Conservation (phyloP, 1,140 invertebrate species). For the Chrysoperla carnea region DNA sequence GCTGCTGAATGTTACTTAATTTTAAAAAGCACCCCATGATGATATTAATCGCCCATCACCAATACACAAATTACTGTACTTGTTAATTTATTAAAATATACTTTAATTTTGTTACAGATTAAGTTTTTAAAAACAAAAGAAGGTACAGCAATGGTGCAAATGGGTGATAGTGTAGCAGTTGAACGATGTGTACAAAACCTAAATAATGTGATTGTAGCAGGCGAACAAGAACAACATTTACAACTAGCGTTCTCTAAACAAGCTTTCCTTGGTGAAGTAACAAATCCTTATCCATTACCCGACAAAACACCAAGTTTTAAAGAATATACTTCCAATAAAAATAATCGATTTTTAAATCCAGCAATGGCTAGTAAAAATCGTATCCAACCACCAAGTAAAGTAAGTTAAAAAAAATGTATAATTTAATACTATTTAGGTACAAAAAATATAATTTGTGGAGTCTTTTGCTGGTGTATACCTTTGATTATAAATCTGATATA, state of each 20-base stretch:
- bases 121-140: slow-evolving; percentile 98
- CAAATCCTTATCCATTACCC: slow-evolving; percentile 84
- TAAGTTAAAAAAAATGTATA: slow-evolving; percentile 17
- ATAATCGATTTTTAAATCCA: slow-evolving; percentile 81
- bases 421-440: too few species aligned
- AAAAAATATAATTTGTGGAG: too few species aligned
- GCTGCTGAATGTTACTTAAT: too few species aligned
- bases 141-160: slow-evolving; percentile 98
- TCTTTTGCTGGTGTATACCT: too few species aligned
- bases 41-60: too few species aligned
- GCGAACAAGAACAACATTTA: slow-evolving; percentile 24
- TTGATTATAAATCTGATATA: too few species aligned
- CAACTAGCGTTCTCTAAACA: slow-evolving; percentile 81
- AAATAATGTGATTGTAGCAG: slow-evolving; percentile 73
- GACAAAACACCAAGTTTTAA: slow-evolving; percentile 95
- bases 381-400: slow-evolving; percentile 78
- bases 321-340: slow-evolving; percentile 91
- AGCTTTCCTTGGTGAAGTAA: slow-evolving; percentile 89
- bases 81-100: too few species aligned
- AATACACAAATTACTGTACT: too few species aligned
- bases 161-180: slow-evolving; percentile 90
- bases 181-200: slow-evolving; percentile 88
- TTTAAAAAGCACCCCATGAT: too few species aligned
- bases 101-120: slow-evolving; percentile 42
- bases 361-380: slow-evolving; percentile 80